Percentiles rank a stretch among this genome's conserved stretches.
Evolutionary conservation across 2,797 vertebrate species (phyloP).

Genomic region (Arnoldichthys spilopterus): DNA sequence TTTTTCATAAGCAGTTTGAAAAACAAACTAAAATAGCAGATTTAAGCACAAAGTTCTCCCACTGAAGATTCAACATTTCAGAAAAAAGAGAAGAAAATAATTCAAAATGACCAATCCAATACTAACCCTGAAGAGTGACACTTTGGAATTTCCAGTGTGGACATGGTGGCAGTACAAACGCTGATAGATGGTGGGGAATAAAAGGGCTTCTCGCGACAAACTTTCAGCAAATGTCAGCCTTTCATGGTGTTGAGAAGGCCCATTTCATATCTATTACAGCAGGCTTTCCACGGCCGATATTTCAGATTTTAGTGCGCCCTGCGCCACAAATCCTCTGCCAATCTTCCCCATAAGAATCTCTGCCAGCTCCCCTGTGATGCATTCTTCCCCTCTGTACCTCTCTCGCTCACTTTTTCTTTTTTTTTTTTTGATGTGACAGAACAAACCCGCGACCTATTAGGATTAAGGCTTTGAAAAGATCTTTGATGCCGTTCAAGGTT

Average conservation of each 20-base stretch:
- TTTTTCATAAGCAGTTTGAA: slow-evolving; percentile 59
- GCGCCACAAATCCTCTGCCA: slow-evolving; percentile 86
- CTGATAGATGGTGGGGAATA: slow-evolving; percentile 82
- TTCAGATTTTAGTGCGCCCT: slow-evolving; percentile 83
- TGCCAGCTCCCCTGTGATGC: slow-evolving; percentile 75
- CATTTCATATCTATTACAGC: slow-evolving; percentile 89
- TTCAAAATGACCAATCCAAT: slow-evolving; percentile 76
- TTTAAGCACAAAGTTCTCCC: slow-evolving; percentile 72
- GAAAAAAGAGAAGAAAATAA: slow-evolving; percentile 52
- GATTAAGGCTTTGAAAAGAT: slow-evolving; percentile 90
- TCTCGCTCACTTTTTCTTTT: slow-evolving; percentile 54
- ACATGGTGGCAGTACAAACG: slow-evolving; percentile 83
- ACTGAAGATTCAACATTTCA: slow-evolving; percentile 70
- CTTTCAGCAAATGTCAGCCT: slow-evolving; percentile 87
- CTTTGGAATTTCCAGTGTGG: slow-evolving; percentile 81
- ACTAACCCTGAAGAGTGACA: slow-evolving; percentile 81
- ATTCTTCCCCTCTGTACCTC: slow-evolving; percentile 80
- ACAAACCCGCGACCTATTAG: slow-evolving; percentile 88
- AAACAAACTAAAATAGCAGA: slow-evolving; percentile 57
- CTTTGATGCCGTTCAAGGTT: slow-evolving; percentile 88
- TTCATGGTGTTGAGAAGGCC: slow-evolving; percentile 86
- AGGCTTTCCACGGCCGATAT: slow-evolving; percentile 85
- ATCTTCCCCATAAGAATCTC: slow-evolving; percentile 87
- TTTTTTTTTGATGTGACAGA: slow-evolving; percentile 85
- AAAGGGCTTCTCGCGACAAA: slow-evolving; percentile 84